These are phyloP conservation scores for Chelonus formosanus DNA, from an alignment of 2,888 invertebrate genomes.

Conservation along the genomic window DNA sequence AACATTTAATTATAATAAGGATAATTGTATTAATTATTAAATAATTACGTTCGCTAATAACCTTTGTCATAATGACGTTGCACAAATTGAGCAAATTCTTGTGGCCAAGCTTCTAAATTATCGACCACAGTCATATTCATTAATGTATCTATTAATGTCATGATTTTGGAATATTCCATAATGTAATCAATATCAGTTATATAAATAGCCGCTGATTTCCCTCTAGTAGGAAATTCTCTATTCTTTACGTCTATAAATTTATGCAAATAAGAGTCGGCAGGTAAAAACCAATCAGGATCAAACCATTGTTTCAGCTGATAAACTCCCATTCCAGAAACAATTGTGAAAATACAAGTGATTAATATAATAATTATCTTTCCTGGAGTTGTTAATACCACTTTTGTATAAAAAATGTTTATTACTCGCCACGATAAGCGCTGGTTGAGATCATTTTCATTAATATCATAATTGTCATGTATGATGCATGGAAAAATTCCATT, in stretches of 20 bases:
- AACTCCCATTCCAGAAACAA: slow-evolving; percentile 72
- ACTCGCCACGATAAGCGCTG: slow-evolving; percentile 68
- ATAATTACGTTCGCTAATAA: slow-evolving; percentile 46
- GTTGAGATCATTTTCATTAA: slow-evolving; percentile 68
- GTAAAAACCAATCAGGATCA: slow-evolving; percentile 83
- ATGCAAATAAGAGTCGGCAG: slow-evolving; percentile 74
- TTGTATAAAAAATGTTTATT: slow-evolving; percentile 72
- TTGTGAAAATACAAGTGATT: slow-evolving; percentile 70
- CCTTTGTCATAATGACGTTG: slow-evolving; percentile 69
- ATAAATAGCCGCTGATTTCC: slow-evolving; percentile 72
- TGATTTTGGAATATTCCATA: slow-evolving; percentile 70
- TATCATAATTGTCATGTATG: slow-evolving; percentile 69
- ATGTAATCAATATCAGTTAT: slow-evolving; percentile 74
- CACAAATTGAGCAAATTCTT: slow-evolving; percentile 73
- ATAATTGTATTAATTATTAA: not conserved
- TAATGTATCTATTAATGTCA: slow-evolving; percentile 68
- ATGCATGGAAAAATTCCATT: slow-evolving; percentile 77
- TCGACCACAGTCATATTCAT: slow-evolving; percentile 67
- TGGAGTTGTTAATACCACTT: slow-evolving; percentile 72
- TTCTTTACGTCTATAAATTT: slow-evolving; percentile 70
- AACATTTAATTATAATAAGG: too few relatives aligned
- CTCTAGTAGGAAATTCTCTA: slow-evolving; percentile 74
- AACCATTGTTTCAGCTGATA: slow-evolving; percentile 78
- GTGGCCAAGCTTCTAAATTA: slow-evolving; percentile 73
- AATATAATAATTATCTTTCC: slow-evolving; percentile 74